Conservation (phyloP, 1,140 invertebrate genomes). For the Halotydeus destructor region DNA sequence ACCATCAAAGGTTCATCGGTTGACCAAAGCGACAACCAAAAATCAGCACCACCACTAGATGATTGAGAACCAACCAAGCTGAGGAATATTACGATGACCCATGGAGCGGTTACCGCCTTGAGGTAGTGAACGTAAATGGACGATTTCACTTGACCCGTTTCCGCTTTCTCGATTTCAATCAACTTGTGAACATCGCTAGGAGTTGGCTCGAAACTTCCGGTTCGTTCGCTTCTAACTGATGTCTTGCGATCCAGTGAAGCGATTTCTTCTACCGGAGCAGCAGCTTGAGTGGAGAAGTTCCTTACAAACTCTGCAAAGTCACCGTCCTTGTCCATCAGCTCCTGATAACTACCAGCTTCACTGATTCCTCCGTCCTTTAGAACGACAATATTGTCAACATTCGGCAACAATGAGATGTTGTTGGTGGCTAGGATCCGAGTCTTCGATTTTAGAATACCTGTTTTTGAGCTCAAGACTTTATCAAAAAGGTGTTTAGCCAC, state of each 20-base stretch:
- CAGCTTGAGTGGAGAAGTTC: conserved; percentile 52
- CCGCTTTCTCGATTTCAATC: conserved; percentile 65
- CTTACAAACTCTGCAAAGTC: conserved; percentile 37
- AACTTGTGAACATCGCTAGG: conserved; percentile 32
- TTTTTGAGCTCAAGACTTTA: conserved; percentile 24
- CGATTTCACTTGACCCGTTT: conserved; percentile 76
- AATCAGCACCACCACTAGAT: conserved; percentile 70
- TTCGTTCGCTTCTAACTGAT: conserved; percentile 29
- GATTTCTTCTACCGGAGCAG: no score
- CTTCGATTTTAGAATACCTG: conserved; percentile 16
- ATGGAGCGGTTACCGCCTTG: conserved; percentile 15
- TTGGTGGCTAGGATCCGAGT: conserved; percentile 26
- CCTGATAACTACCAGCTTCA: conserved; percentile 23
- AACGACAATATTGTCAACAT: conserved; percentile 25
- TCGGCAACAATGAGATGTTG: conserved; percentile 21
- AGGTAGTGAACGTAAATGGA: conserved; percentile 47
- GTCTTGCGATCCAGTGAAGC: no score
- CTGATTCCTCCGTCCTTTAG: conserved; percentile 22
- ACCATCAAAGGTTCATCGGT: no score
- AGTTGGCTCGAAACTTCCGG: conserved; percentile 19
- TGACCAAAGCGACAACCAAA: conserved; percentile 59
- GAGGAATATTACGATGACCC: conserved; percentile 15
- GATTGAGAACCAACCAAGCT: conserved; percentile 18
- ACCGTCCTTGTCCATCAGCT: conserved; percentile 21
- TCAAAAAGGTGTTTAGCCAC: conserved; percentile 28